Evolutionary conservation across 2,888 invertebrate species (phyloP).

Genomic region (Ormyrus pomaceus): DNA sequence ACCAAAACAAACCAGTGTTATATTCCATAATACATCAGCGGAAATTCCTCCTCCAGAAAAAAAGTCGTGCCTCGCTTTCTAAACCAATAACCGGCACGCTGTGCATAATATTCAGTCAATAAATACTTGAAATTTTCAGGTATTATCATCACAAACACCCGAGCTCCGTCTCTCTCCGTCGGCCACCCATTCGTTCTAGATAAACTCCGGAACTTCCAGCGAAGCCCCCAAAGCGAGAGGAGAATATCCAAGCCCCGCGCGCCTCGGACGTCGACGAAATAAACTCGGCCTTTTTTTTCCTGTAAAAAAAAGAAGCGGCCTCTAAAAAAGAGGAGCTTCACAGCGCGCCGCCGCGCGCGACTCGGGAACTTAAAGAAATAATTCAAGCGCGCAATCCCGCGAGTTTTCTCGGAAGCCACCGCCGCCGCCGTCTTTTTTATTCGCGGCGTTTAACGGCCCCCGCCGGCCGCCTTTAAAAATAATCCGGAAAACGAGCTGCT

Average conservation of each 20-base stretch:
- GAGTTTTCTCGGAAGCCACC: slow-evolving; percentile 38
- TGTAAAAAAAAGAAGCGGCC: slow-evolving; percentile 21
- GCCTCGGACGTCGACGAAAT: slow-evolving; percentile 25
- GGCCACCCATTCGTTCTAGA: no score
- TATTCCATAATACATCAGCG: no score
- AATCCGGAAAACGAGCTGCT: slow-evolving; percentile 30
- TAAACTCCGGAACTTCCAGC: no score
- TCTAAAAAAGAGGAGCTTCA: slow-evolving; percentile 45
- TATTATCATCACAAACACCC: no score
- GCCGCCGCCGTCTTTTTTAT: slow-evolving; percentile 13
- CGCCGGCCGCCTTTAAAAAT: slow-evolving; percentile 32
- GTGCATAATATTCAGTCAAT: no score
- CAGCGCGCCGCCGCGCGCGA: slow-evolving; percentile 38
- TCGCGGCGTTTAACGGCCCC: slow-evolving; percentile 24
- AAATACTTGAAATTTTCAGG: no score
- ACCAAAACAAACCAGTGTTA: no score
- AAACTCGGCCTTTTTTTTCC: slow-evolving; percentile 38
- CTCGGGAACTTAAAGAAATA: slow-evolving; percentile 47
- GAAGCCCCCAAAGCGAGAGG: no score
- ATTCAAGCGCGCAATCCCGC: slow-evolving; percentile 33
- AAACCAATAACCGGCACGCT: no score
- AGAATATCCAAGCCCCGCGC: background rate
- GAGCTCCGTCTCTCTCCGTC: no score
- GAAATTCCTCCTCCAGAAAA: no score
- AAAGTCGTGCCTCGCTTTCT: no score